Conservation (phyloP, 2,888 invertebrate genomes). For the Agonum fuliginosum region DNA sequence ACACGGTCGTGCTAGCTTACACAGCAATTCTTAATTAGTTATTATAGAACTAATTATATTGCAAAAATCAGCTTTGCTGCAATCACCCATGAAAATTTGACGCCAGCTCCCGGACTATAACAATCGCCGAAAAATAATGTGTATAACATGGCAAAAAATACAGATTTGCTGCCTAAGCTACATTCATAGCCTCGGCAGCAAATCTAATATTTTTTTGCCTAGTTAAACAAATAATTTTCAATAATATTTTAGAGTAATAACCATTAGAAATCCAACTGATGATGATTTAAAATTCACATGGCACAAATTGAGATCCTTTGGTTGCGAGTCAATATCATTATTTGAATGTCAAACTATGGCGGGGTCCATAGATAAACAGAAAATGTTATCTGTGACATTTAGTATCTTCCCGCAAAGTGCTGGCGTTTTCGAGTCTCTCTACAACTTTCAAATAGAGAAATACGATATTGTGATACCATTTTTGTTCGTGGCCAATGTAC, state of each 20-base stretch:
- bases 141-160: too few species aligned
- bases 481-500: constrained; percentile 78
- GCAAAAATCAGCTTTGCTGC: too few species aligned
- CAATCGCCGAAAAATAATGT: too few species aligned
- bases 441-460: constrained; percentile 78
- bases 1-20: too few species aligned
- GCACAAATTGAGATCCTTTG: constrained; percentile 72
- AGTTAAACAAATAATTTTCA: constrained; percentile 15
- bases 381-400: constrained; percentile 77
- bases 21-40: not conserved
- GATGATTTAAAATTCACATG: constrained; percentile 78
- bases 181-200: too few species aligned
- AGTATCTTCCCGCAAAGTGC: constrained; percentile 78
- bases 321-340: constrained; percentile 68
- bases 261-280: constrained; percentile 80
- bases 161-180: too few species aligned
- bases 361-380: constrained; percentile 78
- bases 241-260: constrained; percentile 75
- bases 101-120: too few species aligned
- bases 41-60: too few species aligned
- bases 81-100: too few species aligned
- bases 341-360: constrained; percentile 76
- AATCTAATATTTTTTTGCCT: not conserved
- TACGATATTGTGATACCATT: constrained; percentile 75
- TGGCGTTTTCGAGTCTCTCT: constrained; percentile 81